A percentile compares a stretch with the other conserved stretches of the same genome.
These are phyloP conservation scores for Anthophora plumipes DNA, from an alignment of 2,888 invertebrate genomes.

Conservation along the genomic window DNA sequence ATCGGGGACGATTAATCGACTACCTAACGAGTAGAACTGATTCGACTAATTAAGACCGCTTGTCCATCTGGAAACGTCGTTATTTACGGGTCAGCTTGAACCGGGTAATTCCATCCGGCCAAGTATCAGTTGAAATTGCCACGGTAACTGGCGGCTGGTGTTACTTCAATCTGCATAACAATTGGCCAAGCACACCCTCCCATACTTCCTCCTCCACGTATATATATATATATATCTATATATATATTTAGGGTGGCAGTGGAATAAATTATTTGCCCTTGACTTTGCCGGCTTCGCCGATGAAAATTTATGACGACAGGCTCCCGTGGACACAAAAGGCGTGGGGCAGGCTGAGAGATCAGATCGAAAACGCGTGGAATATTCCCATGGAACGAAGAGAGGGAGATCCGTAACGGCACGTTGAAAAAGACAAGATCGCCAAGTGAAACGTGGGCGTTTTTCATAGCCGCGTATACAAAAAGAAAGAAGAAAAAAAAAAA, in stretches of 20 bases:
- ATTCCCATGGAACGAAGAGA: neutral
- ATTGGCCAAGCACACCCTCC: conserved; percentile 56
- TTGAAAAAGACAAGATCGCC: neutral
- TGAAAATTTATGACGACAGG: conserved; percentile 56
- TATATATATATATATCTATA: no score
- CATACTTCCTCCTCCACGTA: no score
- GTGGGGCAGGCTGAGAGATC: conserved; percentile 21
- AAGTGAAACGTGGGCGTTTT: neutral
- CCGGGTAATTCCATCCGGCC: conserved; percentile 55
- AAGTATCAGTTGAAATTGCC: conserved; percentile 66
- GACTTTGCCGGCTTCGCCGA: conserved; percentile 51
- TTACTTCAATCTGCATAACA: conserved; percentile 78
- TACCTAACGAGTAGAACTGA: conserved; percentile 17
- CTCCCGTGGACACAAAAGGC: conserved; percentile 22
- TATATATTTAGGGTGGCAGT: neutral
- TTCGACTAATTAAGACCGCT: conserved; percentile 18
- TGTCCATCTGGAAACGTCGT: conserved; percentile 38
- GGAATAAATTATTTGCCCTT: conserved; percentile 66
- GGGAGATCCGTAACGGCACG: neutral
- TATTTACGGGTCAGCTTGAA: conserved; percentile 63
- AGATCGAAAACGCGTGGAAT: conserved; percentile 10
- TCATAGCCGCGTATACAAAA: neutral
- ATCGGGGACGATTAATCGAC: neutral
- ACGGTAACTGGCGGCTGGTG: conserved; percentile 62
- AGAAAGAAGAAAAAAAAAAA: no score